Evolutionary conservation across 2,113 vertebrate genomes (phyloP).

Genomic region (Neogale vison): DNA sequence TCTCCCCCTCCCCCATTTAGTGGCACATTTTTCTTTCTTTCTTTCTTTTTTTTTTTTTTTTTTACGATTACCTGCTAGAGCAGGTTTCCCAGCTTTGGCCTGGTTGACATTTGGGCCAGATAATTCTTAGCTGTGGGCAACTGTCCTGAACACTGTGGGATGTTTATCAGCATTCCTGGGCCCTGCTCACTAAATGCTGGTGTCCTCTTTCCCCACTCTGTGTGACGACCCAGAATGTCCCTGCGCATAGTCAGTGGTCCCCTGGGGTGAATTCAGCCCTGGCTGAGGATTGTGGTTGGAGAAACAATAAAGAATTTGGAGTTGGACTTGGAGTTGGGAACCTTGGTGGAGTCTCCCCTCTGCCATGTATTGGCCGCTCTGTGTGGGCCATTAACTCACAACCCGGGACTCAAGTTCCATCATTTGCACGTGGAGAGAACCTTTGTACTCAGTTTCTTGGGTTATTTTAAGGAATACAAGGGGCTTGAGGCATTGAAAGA

Average conservation of each 20-base stretch:
- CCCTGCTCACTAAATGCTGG: neutral
- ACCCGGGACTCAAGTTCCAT: neutral
- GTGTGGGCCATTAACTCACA: neutral
- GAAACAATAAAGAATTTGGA: too few relatives aligned
- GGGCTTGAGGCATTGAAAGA: neutral
- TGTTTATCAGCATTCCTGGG: neutral
- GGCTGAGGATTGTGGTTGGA: neutral
- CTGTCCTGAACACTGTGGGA: too few relatives aligned
- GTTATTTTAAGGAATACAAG: neutral
- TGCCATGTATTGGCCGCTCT: rapidly evolving
- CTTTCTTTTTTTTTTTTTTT: neutral
- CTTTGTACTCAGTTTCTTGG: neutral
- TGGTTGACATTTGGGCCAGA: neutral
- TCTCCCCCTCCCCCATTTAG: neutral
- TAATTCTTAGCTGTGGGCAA: neutral
- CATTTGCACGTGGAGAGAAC: neutral
- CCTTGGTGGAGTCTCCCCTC: neutral
- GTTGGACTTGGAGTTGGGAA: neutral
- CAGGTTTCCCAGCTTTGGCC: neutral
- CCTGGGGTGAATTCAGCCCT: neutral
- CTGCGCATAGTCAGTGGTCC: neutral
- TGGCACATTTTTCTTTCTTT: neutral
- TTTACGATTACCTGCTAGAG: neutral
- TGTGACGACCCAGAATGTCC: neutral
- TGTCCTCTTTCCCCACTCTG: rapidly evolving